Base-by-base conservation (phyloP, 2,888 invertebrate genomes). In the Ypsolopha scabrella region DNA sequence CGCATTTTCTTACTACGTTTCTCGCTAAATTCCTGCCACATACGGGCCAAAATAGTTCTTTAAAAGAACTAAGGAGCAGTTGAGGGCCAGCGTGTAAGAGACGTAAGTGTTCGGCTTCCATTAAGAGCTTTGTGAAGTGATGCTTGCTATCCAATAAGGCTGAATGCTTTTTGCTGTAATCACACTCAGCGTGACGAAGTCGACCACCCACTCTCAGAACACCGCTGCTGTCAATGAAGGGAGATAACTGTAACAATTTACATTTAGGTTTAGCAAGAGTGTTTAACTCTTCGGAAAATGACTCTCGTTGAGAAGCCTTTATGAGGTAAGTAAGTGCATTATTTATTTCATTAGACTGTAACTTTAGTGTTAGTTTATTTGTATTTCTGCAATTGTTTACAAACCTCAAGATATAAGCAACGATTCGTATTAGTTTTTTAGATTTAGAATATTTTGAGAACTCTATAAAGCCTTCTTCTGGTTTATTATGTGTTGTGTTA, bases 121-220 rank as follows among this genome's bases (percentile, higher is more conserved):
- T n/a, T n/a, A 49, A 9, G 10, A 49, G 7, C n/a, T 36, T 50
- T 9, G 43, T 41, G 11, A 50, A 44, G 8, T 33, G 8, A 41
- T 50, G 50, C 33, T 50, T 50, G 7, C n/a, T 13, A 34, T 41
- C 41, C 8, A 50, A 44, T 36, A 50, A 11, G 3, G 10, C 24
- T 7, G 50, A 35, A 44, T 50, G 34, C n/a, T 50, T 50, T 37
- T 50, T 50, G 6, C n/a, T 2, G 11, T 44, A 38, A 6, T 36
- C n/a, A 37, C n/a, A 50, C 10, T 43, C 24, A 11, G 44, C 8
- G 14, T 43, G 34, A 13, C 36, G 7, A 10, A 50, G 36, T 6
- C 43, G 43, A 35, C 50, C 50, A 36, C 50, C 50, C 10, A 50
- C 50, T 35, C 50, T 43, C 14, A 50, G 8, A 11, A 50, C 34